Conservation (phyloP, 1,140 invertebrate genomes). For the Venturia canescens region DNA sequence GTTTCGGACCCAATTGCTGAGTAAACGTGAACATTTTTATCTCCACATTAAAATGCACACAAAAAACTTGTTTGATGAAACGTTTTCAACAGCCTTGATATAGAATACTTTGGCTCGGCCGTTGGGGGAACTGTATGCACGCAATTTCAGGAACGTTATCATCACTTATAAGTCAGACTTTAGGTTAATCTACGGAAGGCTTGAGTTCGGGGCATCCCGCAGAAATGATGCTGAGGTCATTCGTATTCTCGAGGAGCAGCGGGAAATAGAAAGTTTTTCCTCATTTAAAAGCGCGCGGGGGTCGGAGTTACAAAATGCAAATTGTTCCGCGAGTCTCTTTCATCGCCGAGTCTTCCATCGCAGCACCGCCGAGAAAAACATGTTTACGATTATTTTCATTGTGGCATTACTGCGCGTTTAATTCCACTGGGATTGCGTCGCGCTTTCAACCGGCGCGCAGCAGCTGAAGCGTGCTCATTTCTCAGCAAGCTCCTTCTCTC, state of each 20-base stretch:
- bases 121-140: no score
- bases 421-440: background rate
- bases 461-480: background rate
- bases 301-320: background rate
- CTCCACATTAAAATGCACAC: no score
- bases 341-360: background rate
- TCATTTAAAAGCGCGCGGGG: background rate
- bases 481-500: background rate
- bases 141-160: no score
- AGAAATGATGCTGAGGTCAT: background rate
- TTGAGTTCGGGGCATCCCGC: no score
- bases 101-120: no score
- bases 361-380: background rate
- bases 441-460: background rate
- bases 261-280: background rate
- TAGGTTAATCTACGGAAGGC: no score
- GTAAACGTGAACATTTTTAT: no score
- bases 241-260: background rate
- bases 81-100: no score
- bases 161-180: no score
- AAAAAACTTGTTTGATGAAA: no score
- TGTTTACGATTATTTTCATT: background rate
- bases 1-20: no score
- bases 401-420: background rate
- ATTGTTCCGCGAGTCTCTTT: background rate